Conservation (phyloP, 2,888 invertebrate genomes). For the Elegia similella region DNA sequence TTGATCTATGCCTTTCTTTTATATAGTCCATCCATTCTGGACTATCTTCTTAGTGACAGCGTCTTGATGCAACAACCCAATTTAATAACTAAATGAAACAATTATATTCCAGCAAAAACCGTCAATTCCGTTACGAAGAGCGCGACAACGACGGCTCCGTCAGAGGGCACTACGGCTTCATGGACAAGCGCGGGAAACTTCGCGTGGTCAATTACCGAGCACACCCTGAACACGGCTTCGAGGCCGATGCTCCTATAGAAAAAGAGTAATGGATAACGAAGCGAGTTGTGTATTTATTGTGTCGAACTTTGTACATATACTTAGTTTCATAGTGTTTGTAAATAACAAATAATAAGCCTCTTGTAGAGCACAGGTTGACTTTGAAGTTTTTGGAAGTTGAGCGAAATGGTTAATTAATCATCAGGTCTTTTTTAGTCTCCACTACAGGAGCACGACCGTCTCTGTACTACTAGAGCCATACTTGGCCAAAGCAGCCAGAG, state of each 20-base stretch:
- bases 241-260: slow-evolving; percentile 71
- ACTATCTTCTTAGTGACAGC: too few relatives aligned
- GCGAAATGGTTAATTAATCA: too few relatives aligned
- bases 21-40: too few relatives aligned
- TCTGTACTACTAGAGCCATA: too few relatives aligned
- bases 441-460: too few relatives aligned
- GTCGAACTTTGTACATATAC: background rate
- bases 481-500: too few relatives aligned
- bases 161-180: slow-evolving; percentile 90
- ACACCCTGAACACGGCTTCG: slow-evolving; percentile 86
- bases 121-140: slow-evolving; percentile 91
- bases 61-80: too few relatives aligned
- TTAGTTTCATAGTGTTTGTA: background rate
- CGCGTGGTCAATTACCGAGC: slow-evolving; percentile 89
- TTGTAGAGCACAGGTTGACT: background rate
- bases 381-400: too few relatives aligned
- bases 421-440: too few relatives aligned
- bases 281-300: background rate
- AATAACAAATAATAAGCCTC: slow-evolving; percentile 1
- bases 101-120: slow-evolving; percentile 84
- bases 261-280: slow-evolving; percentile 31
- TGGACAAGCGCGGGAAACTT: slow-evolving; percentile 88
- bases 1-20: too few relatives aligned
- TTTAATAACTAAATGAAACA: too few relatives aligned
- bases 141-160: slow-evolving; percentile 88